These are phyloP conservation scores for Apocheima hispidaria DNA, from an alignment of 2,888 invertebrate genomes.

Conservation along the genomic window DNA sequence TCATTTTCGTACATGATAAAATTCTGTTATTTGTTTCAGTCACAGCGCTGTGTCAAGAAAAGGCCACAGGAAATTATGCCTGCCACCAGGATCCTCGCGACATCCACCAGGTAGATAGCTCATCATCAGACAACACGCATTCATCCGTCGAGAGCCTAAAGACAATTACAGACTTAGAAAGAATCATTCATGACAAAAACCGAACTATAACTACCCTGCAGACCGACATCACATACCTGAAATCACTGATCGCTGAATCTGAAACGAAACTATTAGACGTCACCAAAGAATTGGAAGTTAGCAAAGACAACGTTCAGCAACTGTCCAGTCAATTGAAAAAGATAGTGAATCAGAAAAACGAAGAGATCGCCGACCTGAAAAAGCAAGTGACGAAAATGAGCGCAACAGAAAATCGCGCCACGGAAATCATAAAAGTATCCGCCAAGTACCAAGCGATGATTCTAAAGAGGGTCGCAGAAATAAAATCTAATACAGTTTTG, in stretches of 20 bases:
- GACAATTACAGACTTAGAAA: slow-evolving; percentile 78
- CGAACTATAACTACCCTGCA: slow-evolving; percentile 73
- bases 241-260: slow-evolving; percentile 74
- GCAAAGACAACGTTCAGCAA: slow-evolving; percentile 72
- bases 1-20: background rate
- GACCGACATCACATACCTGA: slow-evolving; percentile 72
- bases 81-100: slow-evolving; percentile 57
- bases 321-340: slow-evolving; percentile 75
- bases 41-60: slow-evolving; percentile 61
- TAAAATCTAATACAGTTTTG: slow-evolving; percentile 74
- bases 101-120: slow-evolving; percentile 76
- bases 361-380: slow-evolving; percentile 77
- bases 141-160: slow-evolving; percentile 74
- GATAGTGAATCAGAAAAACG: slow-evolving; percentile 76
- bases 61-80: slow-evolving; percentile 52
- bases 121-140: slow-evolving; percentile 70
- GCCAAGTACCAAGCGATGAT: slow-evolving; percentile 81
- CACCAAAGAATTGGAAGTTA: slow-evolving; percentile 70
- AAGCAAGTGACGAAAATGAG: slow-evolving; percentile 76
- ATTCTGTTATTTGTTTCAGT: slow-evolving; percentile 56
- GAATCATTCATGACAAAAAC: slow-evolving; percentile 76
- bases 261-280: slow-evolving; percentile 74
- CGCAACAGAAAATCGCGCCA: slow-evolving; percentile 71
- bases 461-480: slow-evolving; percentile 75
- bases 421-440: slow-evolving; percentile 79